These are phyloP conservation scores for Danio jaintianensis DNA, from an alignment of 2,797 vertebrate genomes.

Conservation along the genomic window DNA sequence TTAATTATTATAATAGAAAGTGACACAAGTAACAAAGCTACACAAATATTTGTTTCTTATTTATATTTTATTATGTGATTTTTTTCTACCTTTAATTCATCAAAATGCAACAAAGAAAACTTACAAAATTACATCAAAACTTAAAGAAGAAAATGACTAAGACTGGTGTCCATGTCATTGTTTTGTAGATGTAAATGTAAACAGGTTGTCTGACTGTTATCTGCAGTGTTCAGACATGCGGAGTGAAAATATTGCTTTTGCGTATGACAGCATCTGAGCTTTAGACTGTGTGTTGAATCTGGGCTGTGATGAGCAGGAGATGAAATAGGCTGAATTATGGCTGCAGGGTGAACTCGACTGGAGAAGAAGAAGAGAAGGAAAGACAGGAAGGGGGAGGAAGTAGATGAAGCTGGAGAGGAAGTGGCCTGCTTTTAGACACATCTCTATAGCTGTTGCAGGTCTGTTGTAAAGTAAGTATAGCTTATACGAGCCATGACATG, in stretches of 20 bases:
- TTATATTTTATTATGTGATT: too few species aligned
- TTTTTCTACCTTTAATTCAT: too few species aligned
- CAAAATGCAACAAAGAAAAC: too few species aligned
- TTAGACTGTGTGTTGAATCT: conserved; percentile 41
- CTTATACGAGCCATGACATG: too few species aligned
- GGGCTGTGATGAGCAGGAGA: conserved; percentile 56
- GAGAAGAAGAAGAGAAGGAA: conserved; percentile 58
- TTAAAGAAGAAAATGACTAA: too few species aligned
- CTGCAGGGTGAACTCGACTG: conserved; percentile 59
- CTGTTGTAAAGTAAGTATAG: not conserved
- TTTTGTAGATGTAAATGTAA: conserved; percentile 7
- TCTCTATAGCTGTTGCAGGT: conserved; percentile 30
- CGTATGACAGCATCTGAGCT: not conserved
- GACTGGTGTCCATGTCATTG: not conserved
- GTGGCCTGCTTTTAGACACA: conserved; percentile 68
- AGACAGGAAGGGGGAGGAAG: conserved; percentile 46
- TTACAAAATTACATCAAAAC: too few species aligned
- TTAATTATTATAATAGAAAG: too few species aligned
- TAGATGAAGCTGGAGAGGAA: conserved; percentile 46
- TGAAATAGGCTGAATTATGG: conserved; percentile 68
- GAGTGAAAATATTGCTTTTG: conserved; percentile 14
- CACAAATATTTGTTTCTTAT: too few species aligned
- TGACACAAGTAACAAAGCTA: too few species aligned
- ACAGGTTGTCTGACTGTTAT: conserved; percentile 5
- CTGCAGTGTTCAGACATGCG: not conserved